These are phyloP conservation scores for Poeciliopsis gracilis DNA, from an alignment of 2,797 vertebrate genomes.

Conservation along the genomic window DNA sequence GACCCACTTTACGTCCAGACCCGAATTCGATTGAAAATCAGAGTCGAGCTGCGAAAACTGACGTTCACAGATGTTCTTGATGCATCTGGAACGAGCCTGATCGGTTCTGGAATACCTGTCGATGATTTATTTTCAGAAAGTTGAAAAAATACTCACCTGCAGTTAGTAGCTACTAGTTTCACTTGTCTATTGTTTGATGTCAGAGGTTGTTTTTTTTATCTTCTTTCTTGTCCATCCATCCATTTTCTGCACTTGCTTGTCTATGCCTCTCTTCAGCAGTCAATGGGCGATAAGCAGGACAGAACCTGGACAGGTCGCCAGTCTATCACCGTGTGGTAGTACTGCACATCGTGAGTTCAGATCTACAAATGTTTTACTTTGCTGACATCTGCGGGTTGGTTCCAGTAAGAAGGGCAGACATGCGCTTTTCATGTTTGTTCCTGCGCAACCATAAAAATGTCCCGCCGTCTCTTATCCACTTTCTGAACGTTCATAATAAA, in stretches of 20 bases:
- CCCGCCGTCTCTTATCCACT: not conserved
- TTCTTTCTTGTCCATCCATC: no score
- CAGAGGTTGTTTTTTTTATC: no score
- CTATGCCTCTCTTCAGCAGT: no score
- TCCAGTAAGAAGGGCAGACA: not conserved
- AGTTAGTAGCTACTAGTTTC: not conserved
- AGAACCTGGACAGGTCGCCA: no score
- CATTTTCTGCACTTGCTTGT: no score
- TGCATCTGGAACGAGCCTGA: not conserved
- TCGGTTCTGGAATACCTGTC: not conserved
- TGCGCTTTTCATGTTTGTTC: not conserved
- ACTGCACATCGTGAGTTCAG: not conserved
- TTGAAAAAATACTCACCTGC: not conserved
- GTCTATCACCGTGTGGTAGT: not conserved
- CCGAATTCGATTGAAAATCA: not conserved
- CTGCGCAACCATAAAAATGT: no score
- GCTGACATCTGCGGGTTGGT: constrained; percentile 3
- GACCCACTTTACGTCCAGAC: not conserved
- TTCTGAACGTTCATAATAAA: not conserved
- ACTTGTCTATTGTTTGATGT: not conserved
- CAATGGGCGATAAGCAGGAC: no score
- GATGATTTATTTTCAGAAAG: not conserved
- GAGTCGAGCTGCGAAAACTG: no score
- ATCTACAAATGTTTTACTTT: not conserved
- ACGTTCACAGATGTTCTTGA: not conserved